Evolutionary conservation across 1,140 invertebrate species (phyloP), one percentile per base, ranked within the genome.

Genomic region (Nasonia giraulti): DNA sequence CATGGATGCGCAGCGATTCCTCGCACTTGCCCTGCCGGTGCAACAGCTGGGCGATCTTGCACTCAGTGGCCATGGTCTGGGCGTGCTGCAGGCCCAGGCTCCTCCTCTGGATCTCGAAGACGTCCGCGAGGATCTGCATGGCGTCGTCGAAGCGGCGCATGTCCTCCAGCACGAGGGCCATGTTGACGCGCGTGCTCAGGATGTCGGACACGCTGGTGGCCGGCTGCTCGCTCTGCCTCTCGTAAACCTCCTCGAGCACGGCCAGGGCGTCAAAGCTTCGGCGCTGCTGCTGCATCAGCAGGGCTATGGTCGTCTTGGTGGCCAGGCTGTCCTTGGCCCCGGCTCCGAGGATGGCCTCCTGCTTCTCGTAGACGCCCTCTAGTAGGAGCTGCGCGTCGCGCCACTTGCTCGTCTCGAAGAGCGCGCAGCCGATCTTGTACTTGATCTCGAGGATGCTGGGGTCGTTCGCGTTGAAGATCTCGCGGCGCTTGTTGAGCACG

Each of bases 381-480:
- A 85, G 87, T 7, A 89, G 83, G 44, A 79, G 44, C 11, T 90
- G 86, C 7, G 90, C 90, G 85, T 91, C 89, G 20, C 88, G 82
- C 83, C 89, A 80, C 80, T 86, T 88, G 2, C 82, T 86, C 33
- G 84, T 75, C 23, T 82, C 86, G 71, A 85, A 73, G 20, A 83
- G 47, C 31, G 77, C 12, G 23, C 20, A 23, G 23, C 20, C 44
- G 14, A 83, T 75, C 20, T 44, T 27, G 23, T n/a, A 20, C n/a
- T 83, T 17, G 14, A 77, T 69, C 12, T 80, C 47, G 50, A 91
- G 80, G 81, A 85, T 87, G 74, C 85, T 80, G 55, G 82, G 68
- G 86, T 91, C 55, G 31, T 89, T 80, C 50, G 85, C 75, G 20
- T 55, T 44, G 27, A 83, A 73, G 2, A 73, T 73, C 8, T 73